Percentiles rank a stretch among this genome's conserved stretches.
These are phyloP conservation scores for Desoria tigrina DNA, from an alignment of 2,888 invertebrate genomes.

Conservation along the genomic window DNA sequence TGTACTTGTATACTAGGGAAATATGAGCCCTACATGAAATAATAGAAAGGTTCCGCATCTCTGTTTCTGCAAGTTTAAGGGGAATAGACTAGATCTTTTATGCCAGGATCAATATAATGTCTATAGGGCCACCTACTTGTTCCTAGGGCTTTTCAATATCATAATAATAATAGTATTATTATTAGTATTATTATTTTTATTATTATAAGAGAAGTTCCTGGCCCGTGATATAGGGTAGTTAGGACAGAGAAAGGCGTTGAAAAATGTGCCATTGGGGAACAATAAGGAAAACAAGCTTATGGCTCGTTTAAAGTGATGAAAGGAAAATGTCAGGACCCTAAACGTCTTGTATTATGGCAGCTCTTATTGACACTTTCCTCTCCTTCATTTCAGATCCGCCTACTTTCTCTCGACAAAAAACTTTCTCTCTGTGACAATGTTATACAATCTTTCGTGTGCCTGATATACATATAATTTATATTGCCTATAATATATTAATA, in stretches of 20 bases:
- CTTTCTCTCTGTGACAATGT: slow-evolving; percentile 1
- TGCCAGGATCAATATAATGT: too few species aligned
- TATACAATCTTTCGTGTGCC: too few species aligned
- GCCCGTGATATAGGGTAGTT: neutral
- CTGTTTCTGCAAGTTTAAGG: too few species aligned
- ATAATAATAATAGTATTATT: too few species aligned
- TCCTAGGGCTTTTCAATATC: too few species aligned
- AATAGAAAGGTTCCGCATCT: too few species aligned
- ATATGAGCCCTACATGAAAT: too few species aligned
- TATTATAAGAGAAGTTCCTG: neutral
- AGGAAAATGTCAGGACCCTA: slow-evolving; percentile 30
- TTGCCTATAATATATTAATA: too few species aligned
- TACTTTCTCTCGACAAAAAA: neutral
- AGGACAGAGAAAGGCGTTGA: slow-evolving; percentile 5
- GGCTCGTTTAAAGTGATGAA: slow-evolving; percentile 27
- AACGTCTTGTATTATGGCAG: slow-evolving; percentile 19
- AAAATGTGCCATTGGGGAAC: slow-evolving; percentile 27
- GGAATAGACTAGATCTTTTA: too few species aligned
- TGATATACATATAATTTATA: too few species aligned
- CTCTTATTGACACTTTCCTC: slow-evolving; percentile 25
- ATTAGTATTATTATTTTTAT: neutral
- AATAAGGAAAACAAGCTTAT: slow-evolving; percentile 30
- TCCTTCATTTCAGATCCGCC: slow-evolving; percentile 2
- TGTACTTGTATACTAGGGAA: too few species aligned
- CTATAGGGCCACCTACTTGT: too few species aligned